phyloP scores from a whole-genome alignment of 2,888 invertebrate species.

The Noctua fimbriata region DNA sequence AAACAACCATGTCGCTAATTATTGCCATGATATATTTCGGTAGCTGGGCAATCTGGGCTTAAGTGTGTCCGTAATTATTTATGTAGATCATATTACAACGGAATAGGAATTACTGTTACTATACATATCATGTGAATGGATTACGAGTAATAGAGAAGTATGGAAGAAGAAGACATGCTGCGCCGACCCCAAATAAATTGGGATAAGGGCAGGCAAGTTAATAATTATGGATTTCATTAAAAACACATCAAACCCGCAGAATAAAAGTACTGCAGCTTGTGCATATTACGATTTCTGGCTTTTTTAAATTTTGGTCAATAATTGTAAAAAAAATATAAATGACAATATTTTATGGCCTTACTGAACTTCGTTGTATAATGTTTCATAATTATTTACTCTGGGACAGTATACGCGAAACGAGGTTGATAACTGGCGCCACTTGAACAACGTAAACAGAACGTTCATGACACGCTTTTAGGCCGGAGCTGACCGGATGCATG shows the following conservation, averaged over 20 bases:
- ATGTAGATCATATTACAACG: constrained; percentile 15
- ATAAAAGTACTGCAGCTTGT: background rate
- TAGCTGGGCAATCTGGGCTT: background rate
- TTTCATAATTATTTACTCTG: background rate
- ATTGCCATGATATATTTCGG: background rate
- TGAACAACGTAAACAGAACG: background rate
- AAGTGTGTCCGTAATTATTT: background rate
- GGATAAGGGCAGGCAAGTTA: too few relatives aligned
- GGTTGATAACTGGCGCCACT: background rate
- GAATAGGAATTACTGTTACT: background rate
- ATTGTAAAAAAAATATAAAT: background rate
- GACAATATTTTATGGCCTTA: background rate
- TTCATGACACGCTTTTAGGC: background rate
- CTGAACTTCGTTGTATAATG: background rate
- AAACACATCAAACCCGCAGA: background rate
- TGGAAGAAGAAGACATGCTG: too few relatives aligned
- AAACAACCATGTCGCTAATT: background rate
- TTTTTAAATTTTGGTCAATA: background rate
- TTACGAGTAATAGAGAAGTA: too few relatives aligned
- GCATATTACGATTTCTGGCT: background rate
- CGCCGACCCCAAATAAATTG: too few relatives aligned
- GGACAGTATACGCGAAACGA: background rate
- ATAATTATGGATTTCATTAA: background rate
- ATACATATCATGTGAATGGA: background rate
- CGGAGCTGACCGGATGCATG: background rate